phyloP scores from a whole-genome alignment of 2,113 vertebrate species.

The Perca fluviatilis region DNA sequence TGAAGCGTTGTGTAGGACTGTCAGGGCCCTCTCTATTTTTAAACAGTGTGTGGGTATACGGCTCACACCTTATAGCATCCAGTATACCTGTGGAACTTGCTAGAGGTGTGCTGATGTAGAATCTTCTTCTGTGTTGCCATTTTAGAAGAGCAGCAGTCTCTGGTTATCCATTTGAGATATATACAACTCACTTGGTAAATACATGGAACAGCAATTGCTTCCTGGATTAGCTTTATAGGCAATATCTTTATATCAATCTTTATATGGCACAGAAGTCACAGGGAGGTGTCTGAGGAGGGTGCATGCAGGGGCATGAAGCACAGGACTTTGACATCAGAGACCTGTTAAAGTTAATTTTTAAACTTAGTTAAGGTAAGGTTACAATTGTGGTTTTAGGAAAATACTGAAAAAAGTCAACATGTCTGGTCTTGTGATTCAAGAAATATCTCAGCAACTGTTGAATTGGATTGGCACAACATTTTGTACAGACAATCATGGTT shows the following conservation, averaged over 20 bases:
- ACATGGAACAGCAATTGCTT: background rate
- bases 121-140: constrained; percentile 18
- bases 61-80: constrained; percentile 69
- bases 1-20: constrained; percentile 72
- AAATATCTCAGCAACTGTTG: constrained; percentile 1
- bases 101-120: constrained; percentile 39
- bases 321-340: background rate
- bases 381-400: background rate
- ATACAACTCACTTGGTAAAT: background rate
- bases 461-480: background rate
- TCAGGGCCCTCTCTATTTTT: constrained; percentile 74
- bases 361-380: background rate
- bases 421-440: background rate
- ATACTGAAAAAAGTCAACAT: background rate
- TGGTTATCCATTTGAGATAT: background rate
- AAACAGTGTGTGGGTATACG: constrained; percentile 73
- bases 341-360: background rate
- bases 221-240: background rate
- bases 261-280: background rate
- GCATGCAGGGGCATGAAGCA: background rate
- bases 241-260: background rate
- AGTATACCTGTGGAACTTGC: constrained; percentile 62
- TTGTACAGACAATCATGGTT: background rate
- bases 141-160: constrained; percentile 11
- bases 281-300: background rate